Conservation (phyloP, 2,113 vertebrate genomes). For the Nycticorax nycticorax region DNA sequence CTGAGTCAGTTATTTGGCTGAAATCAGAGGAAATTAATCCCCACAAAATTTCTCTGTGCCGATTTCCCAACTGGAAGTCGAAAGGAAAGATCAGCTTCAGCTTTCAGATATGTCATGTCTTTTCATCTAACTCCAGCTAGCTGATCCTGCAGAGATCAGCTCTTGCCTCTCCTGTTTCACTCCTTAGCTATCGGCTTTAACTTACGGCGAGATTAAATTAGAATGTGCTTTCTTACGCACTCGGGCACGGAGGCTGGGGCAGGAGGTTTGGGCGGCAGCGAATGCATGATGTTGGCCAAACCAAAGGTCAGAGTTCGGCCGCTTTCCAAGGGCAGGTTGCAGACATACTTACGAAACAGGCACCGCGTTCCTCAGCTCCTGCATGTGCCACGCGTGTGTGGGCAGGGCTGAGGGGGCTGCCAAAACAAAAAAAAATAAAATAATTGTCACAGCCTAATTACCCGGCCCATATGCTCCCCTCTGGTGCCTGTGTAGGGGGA, state of each 20-base stretch:
- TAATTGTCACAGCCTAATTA: neutral
- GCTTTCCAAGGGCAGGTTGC: neutral
- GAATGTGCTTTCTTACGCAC: neutral
- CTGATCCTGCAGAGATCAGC: neutral
- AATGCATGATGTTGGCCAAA: neutral
- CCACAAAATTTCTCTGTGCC: neutral
- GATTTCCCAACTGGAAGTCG: neutral
- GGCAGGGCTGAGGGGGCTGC: slow-evolving; percentile 48
- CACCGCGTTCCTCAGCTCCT: neutral
- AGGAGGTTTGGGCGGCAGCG: neutral
- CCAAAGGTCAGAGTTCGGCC: neutral
- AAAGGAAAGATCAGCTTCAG: neutral
- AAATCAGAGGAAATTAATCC: neutral
- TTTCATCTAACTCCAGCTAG: neutral
- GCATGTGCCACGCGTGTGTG: neutral
- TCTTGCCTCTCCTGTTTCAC: slow-evolving; percentile 31
- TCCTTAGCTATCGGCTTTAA: neutral
- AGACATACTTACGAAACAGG: neutral
- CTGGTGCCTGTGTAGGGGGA: neutral
- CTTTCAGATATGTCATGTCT: neutral
- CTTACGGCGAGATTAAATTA: slow-evolving; percentile 25
- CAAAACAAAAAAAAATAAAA: neutral
- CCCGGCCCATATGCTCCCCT: slow-evolving; percentile 42
- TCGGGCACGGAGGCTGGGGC: neutral
- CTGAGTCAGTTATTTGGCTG: neutral